Base-by-base conservation (phyloP, 2,888 invertebrate species). In the Dasypolia templi region DNA sequence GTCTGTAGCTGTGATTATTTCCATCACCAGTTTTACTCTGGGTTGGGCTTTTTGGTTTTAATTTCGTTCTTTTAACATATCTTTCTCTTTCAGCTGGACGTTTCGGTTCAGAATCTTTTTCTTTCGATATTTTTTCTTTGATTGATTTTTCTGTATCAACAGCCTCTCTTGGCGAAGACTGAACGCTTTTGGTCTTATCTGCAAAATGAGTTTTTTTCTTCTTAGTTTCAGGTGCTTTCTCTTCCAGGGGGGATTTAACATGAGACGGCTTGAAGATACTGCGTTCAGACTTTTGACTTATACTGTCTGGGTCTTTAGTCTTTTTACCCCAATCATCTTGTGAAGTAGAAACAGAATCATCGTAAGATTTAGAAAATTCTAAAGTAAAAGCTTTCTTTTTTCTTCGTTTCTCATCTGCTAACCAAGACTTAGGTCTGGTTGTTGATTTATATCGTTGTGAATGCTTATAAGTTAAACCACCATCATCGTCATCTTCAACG, bases 321-420 rank as follows among this genome's bases (percentile, higher is more conserved):
- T 94, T 95, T 84, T 93, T 94, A 53, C 91, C 91, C 94, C 95
- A 96, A 79, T 95, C 95, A 81, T 96, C 96, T 92, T 96, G 96
- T 26, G 96, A 94, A 55, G 96, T 96, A 39, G 96, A 96, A 72
- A 96, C 95, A 39, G 95, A 94, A 92, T 97, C 96, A 91, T 96
- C 95, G 89, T 97, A 95, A 82, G 97, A 93, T 92, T 97, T 96
- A 72, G 97, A 95, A 94, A 98, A 97, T 89, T 98, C 98, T 81
- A 98, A 94, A 62, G 97, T 98, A 93, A 98, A 98, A 35, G 97
- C 97, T 90, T 97, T 97, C 93, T 97, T 97, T 89, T 97, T 97
- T 77, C 97, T 96, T 80, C 97, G 97, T 85, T 97, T 97, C 72
- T 98, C 98, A 81, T 98, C 98, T 75, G 97, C 97, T 62, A 97